Evolutionary conservation across 2,113 vertebrate species (phyloP), one percentile per base, ranked within the genome.

Genomic region (Himantopus leucocephalus): DNA sequence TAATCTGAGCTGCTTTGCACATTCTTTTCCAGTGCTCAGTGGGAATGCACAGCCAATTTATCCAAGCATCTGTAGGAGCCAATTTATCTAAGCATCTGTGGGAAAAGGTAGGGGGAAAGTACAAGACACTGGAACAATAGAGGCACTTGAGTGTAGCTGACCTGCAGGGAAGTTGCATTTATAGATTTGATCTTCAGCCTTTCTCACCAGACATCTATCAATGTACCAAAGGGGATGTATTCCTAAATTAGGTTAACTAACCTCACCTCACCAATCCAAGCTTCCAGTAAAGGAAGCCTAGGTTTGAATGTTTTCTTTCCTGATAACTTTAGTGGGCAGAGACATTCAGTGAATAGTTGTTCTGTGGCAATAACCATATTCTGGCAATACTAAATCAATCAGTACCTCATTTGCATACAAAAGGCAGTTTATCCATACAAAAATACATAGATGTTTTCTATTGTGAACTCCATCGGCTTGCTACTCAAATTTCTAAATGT

Each of bases 231-330:
- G 39, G 13, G 53, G 39, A 79, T 34, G 9, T 10, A 82, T 76
- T 85, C 66, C 70, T 92, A 76, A 91, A 90, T 81, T 37, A 81
- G 66, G 41, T 63, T 85, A 93, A 75, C 85, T 84, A 90, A 78
- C 39, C 34, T 67, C 8, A 10, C 35, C 8, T 93, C 74, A n/a
- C 27, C 37, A 82, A 79, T 52, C 77, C 71, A 91, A 68, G 30
- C 27, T 85, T 91, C 64, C 56, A 78, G 43, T 30, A 37, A 84
- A 58, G 43, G 66, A 87, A 96, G 58, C 9, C 21, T 21, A n/a
- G 3, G 41, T 84, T 74, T 86, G 26, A 92, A 72, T 39, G 24
- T 43, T 89, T 96, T 68, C 56, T 47, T 90, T 85, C 35, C 39
- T 72, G 79, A 63, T 34, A 74, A 20, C 16, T 78, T 81, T 83